Conservation (phyloP, 2,797 vertebrate species). For the Acrocephalus scirpaceus region DNA sequence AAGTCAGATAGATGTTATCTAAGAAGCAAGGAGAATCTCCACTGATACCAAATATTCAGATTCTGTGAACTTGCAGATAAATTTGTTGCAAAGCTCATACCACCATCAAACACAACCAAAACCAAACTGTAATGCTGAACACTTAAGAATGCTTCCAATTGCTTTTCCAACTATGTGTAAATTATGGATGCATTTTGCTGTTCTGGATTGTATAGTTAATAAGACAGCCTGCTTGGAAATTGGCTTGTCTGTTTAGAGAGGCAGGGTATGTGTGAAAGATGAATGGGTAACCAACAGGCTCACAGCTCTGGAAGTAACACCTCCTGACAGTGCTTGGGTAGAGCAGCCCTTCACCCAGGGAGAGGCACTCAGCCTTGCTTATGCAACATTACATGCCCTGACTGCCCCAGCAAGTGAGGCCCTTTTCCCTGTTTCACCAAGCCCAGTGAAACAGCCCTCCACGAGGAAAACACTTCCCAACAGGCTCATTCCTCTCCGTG, state of each 20-base stretch:
- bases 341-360: neutral
- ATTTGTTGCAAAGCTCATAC: slow-evolving; percentile 49
- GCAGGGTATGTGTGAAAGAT: slow-evolving; percentile 29
- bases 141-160: slow-evolving; percentile 38
- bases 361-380: slow-evolving; percentile 38
- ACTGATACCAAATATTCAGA: neutral
- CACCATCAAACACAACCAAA: slow-evolving; percentile 24
- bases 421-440: slow-evolving; percentile 12
- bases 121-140: slow-evolving; percentile 5
- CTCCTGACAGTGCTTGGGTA: slow-evolving; percentile 44
- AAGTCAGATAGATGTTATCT: neutral
- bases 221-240: slow-evolving; percentile 51
- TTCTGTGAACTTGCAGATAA: neutral
- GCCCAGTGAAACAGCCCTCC: neutral
- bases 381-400: slow-evolving; percentile 23
- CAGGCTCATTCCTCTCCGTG: neutral
- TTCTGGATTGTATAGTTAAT: slow-evolving; percentile 30
- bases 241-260: slow-evolving; percentile 27
- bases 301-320: slow-evolving; percentile 60
- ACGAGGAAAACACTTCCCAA: neutral
- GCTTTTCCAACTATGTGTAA: slow-evolving; percentile 32
- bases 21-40: neutral
- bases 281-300: slow-evolving; percentile 44
- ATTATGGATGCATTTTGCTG: slow-evolving; percentile 54
- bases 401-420: neutral